Evolutionary conservation across 2,888 invertebrate species (phyloP).

Genomic region (Scaptomyza reducta): DNA sequence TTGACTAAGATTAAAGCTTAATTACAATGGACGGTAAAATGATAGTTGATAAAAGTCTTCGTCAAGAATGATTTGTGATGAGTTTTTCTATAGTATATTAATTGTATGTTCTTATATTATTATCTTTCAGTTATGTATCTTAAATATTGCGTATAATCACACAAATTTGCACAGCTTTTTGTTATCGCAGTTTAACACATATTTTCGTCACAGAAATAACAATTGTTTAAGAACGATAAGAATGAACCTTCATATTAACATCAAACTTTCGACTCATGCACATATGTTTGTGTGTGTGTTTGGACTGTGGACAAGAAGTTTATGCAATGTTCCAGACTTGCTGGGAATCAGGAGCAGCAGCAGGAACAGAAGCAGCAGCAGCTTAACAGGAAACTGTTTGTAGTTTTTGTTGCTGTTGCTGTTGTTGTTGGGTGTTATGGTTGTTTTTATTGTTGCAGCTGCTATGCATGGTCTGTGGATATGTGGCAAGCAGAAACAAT

Average conservation of each 20-base stretch:
- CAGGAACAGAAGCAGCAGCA: slow-evolving; percentile 7
- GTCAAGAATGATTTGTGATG: too few species aligned
- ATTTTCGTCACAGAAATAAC: too few species aligned
- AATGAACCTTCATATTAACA: slow-evolving; percentile 20
- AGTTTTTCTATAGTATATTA: too few species aligned
- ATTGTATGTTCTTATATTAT: too few species aligned
- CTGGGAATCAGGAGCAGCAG: neutral
- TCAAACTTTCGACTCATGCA: slow-evolving; percentile 7
- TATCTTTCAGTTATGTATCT: too few species aligned
- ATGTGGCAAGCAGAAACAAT: slow-evolving; percentile 58
- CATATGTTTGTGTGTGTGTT: neutral
- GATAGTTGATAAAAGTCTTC: neutral
- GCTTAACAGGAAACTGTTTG: slow-evolving; percentile 10
- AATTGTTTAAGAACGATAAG: slow-evolving; percentile 1
- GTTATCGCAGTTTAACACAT: neutral
- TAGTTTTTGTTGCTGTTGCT: slow-evolving; percentile 18
- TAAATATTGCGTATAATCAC: too few species aligned
- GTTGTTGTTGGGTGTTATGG: slow-evolving; percentile 1
- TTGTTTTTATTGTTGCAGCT: slow-evolving; percentile 30
- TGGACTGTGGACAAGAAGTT: slow-evolving; percentile 9
- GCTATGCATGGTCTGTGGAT: slow-evolving; percentile 27
- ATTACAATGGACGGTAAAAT: neutral
- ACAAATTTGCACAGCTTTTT: neutral
- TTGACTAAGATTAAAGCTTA: too few species aligned
- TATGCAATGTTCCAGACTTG: slow-evolving; percentile 1